Evolutionary conservation across 1,140 invertebrate species (phyloP).

Genomic region (Cydia strobilella): DNA sequence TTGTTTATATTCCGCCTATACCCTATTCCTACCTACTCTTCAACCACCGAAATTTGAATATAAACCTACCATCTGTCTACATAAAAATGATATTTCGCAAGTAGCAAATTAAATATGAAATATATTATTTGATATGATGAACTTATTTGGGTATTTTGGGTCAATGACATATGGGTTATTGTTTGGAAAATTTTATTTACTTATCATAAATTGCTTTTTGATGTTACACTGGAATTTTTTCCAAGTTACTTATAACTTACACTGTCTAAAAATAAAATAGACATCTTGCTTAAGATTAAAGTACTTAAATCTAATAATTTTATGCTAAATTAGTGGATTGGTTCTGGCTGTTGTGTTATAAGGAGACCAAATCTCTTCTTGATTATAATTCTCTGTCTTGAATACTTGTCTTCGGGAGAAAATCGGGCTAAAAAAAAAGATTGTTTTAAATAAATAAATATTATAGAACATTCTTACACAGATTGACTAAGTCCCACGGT

Average conservation of each 20-base stretch:
- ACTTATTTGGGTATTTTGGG: no score
- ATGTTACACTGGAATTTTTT: not conserved
- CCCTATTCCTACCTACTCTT: no score
- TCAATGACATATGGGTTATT: slow-evolving; percentile 37
- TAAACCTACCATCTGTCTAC: no score
- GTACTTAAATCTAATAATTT: not conserved
- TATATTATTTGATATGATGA: no score
- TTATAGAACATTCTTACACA: no score
- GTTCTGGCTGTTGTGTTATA: slow-evolving; percentile 91
- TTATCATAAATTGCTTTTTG: slow-evolving; percentile 4
- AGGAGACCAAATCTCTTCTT: slow-evolving; percentile 95
- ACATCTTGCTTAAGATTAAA: not conserved
- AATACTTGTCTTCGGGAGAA: slow-evolving; percentile 97
- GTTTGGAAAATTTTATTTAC: not conserved
- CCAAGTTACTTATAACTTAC: not conserved
- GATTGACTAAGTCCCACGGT: no score
- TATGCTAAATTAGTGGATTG: slow-evolving; percentile 61
- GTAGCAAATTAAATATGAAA: no score
- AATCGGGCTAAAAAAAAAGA: slow-evolving; percentile 92
- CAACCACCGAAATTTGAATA: no score
- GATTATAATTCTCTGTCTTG: slow-evolving; percentile 92
- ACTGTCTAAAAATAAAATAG: not conserved
- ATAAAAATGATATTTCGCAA: no score
- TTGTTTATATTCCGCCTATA: no score
- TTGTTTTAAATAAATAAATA: no score